Base-by-base conservation (phyloP, 2,113 vertebrate genomes). In the Paramisgurnus dabryanus region DNA sequence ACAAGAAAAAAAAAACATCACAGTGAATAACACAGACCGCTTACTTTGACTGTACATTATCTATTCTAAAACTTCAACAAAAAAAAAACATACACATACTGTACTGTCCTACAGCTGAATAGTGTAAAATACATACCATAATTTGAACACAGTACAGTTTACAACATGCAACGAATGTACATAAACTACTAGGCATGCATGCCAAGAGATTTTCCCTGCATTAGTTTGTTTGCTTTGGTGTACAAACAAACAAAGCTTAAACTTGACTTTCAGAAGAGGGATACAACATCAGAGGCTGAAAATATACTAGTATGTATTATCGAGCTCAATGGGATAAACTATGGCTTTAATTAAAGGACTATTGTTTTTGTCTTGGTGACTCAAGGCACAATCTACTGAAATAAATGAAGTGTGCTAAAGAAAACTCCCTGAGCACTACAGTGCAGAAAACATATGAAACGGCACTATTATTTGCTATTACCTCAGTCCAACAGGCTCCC, bases 401-500 rank as follows among this genome's bases (percentile, higher is more conserved):
- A 73, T 73, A 60, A 73, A 73, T 73, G 55, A 60, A 39, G 71
- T 60, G 57, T 43, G 41, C 22, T 11, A 60, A 11, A 49, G 43
- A 49, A 79, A 79, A 7, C 27, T 71, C 71, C 71, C 55, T 10
- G 6, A 61, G 17, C 47, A 53, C 45, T 18, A 17, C 40, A 5
- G 6, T 53, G 78, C n/a, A 39, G 41, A 61, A 39, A 41, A 4
- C 34, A 27, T 65, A 58, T 58, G 17, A 78, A 82, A 39, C 18
- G 66, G 76, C 49, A 58, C 47, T 67, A 55, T 69, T 79, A 68
- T 58, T 13, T 70, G 68, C 57, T 83, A 81, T 94, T 90, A 98
- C 97, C 97, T 97, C 86, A 99, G 93, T 9, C 97, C 97, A 73
- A 97, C 55, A 0, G 97, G 97, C 85, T 98, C 97, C 79, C 96